Evolutionary conservation across 2,888 invertebrate species (phyloP), one percentile per base, ranked within the genome.

Genomic region (Syritta pipiens): DNA sequence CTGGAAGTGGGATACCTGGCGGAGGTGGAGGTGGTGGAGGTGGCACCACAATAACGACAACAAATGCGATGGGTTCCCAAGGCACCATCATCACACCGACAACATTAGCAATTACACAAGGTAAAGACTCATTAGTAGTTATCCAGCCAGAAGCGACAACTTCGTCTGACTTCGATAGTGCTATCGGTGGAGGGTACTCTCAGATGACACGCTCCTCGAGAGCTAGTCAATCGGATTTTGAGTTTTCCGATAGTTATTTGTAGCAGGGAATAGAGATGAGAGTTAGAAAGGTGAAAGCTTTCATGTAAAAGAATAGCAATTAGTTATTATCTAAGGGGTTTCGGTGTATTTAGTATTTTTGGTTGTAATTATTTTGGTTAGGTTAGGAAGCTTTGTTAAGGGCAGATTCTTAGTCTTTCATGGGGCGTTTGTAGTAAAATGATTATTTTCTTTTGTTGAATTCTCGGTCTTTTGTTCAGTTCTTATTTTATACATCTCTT

Each of bases 181-280:
- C 94, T 83, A 94, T 93, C 85, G 92, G 93, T 85, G 90, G 90
- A 77, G 90, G 91, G 83, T 90, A 93, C 86, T 92, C 92, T 81
- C 92, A 93, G 88, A 93, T 94, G 90, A 95, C 95, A 83, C 92
- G 95, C 85, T 95, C 95, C 82, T 94, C 94, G 81, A 92, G 94
- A 84, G 95, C 95, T 86, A 95, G 95, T 87, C 94, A 94, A 88
- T 95, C 83, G 32, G 95, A 96, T 89, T 92, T 95, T 86, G 96
- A 96, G 89, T 95, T 95, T 89, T 96, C 95, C 82, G 96, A 96
- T 88, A 95, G 96, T 87, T 96, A 96, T 89, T 91, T 96, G 86
- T 96, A 91, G 81, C n/a, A 79, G 9, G n/a, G 20, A 26, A 3
- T 17, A 9, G 4, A 10, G 44, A 30, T 30, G 9, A 4, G 19